A percentile compares a stretch with the other conserved stretches of the same genome.
These are phyloP conservation scores for Hydraecia micacea DNA, from an alignment of 2,888 invertebrate genomes.

Conservation along the genomic window DNA sequence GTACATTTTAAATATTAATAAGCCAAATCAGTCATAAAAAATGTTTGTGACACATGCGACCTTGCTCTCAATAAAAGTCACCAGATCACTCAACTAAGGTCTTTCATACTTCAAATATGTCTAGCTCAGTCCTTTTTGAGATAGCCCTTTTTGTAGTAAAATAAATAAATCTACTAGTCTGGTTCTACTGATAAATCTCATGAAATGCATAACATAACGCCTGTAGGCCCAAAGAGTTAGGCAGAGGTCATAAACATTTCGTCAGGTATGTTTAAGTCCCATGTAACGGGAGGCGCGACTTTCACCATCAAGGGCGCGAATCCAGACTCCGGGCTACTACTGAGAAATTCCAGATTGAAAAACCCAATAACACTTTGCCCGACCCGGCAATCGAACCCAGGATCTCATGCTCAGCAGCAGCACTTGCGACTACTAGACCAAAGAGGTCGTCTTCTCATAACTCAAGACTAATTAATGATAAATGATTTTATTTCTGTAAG, in stretches of 20 bases:
- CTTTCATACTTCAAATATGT: constrained; percentile 28
- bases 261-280: neutral
- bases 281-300: too few species aligned
- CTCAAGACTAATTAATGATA: neutral
- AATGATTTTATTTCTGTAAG: too few species aligned
- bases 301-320: too few species aligned
- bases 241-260: neutral
- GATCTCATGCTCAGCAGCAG: too few species aligned
- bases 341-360: neutral
- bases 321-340: too few species aligned
- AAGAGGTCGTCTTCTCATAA: constrained; percentile 8
- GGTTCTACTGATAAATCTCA: constrained; percentile 41
- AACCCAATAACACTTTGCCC: too few species aligned
- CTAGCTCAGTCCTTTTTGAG: constrained; percentile 15
- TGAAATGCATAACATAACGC: neutral
- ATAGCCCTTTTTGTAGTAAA: constrained; percentile 30
- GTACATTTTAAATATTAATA: constrained; percentile 42
- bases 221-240: neutral
- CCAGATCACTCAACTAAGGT: constrained; percentile 49
- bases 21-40: constrained; percentile 16
- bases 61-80: constrained; percentile 35
- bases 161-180: neutral
- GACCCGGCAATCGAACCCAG: too few species aligned
- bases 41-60: constrained; percentile 34
- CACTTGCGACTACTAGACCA: neutral